These are phyloP conservation scores for Thaleichthys pacificus DNA, from an alignment of 2,797 vertebrate genomes.

Conservation along the genomic window DNA sequence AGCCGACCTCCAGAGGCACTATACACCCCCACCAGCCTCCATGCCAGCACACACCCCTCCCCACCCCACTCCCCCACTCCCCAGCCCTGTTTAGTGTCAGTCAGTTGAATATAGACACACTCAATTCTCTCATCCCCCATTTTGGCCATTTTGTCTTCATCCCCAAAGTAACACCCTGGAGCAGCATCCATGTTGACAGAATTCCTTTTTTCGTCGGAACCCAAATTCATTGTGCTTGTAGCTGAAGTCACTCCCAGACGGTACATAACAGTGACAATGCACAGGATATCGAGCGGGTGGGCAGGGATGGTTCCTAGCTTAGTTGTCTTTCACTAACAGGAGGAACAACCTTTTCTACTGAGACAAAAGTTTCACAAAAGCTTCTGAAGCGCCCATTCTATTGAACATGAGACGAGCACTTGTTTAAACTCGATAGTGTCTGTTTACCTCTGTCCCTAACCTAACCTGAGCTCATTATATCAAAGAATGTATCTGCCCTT, in stretches of 20 bases:
- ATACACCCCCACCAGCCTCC: background rate
- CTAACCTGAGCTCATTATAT: background rate
- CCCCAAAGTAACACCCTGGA: no score
- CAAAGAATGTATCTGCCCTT: background rate
- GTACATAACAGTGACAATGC: background rate
- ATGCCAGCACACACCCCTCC: background rate
- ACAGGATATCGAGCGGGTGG: background rate
- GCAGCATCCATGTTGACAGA: background rate
- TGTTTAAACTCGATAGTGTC: background rate
- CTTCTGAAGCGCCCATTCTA: background rate
- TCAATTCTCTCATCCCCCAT: background rate
- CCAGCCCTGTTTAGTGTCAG: background rate
- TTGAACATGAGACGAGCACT: background rate
- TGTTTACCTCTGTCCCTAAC: background rate
- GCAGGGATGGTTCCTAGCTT: background rate
- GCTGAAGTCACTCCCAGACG: background rate
- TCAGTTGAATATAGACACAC: background rate
- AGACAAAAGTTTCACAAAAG: background rate
- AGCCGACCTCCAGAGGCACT: background rate
- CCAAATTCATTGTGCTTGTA: background rate
- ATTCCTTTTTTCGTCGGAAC: background rate
- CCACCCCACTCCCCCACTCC: no score
- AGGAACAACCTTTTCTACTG: background rate
- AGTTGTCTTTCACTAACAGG: background rate
- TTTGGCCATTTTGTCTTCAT: background rate